Base-by-base conservation (phyloP, 2,888 invertebrate species). In the Polyommatus iphigenia region DNA sequence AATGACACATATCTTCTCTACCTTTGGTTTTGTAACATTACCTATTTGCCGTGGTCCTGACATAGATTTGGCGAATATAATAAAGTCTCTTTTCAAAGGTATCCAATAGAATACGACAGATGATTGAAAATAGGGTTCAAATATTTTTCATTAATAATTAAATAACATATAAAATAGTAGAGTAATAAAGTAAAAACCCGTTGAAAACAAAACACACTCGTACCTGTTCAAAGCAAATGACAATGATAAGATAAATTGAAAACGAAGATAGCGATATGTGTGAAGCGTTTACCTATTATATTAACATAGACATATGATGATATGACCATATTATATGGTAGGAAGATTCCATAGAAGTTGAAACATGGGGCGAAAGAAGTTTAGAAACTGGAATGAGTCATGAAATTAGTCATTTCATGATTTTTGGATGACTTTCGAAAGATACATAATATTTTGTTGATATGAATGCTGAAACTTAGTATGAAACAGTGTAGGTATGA, bases 211-310 rank as follows among this genome's bases (percentile, higher is more conserved):
- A 67, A 32, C 29, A 36, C 62, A 73, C 24, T 20, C 24, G 71
- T 57, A 79, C 75, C 78, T 71, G 71, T 80, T 79, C 78, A 76
- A 80, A 81, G 80, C 80, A 79, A 81, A 81, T 81, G 81, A 81
- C 79, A 80, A 54, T 73, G 82, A 83, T 83, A 79, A 83, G 83
- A 83, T 83, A 82, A 81, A 78, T 80, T 78, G 76, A 78, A 81
- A 81, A 77, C 76, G 76, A 77, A 76, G 81, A 80, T 82, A 82
- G 76, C 80, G 76, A 77, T 76, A 81, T 79, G 79, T 80, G 80
- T 77, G 78, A 79, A 72, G 24, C 36, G 73, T 76, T 77, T 67
- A 72, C 29, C 7, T 15, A 18, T 29, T 50, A 24, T 24, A 50
- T 54, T 50, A 75, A 54, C 75, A 75, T 50, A 15, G 24, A 41